Evolutionary conservation across 35 echinoderm and acorn worm genomes (phyloP).

Genomic region (Apostichopus parvimensis): DNA sequence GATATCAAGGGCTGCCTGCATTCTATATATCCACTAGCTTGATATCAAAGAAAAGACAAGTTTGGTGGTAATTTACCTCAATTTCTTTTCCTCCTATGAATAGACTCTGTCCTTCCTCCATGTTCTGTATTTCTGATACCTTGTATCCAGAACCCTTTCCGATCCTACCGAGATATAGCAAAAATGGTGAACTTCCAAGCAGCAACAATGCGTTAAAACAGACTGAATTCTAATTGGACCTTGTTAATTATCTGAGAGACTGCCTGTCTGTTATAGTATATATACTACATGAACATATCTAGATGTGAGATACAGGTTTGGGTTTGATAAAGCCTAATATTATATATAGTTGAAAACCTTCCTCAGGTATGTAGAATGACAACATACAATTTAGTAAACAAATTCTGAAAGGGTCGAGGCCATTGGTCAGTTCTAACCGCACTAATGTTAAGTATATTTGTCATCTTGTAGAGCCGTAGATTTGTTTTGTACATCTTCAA

Average conservation of each 20-base stretch:
- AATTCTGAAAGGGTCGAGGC: neutral
- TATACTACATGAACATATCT: neutral
- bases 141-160: conserved; percentile 89
- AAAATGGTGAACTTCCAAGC: neutral
- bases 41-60: neutral
- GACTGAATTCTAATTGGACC: neutral
- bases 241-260: no score
- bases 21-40: neutral
- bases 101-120: conserved; percentile 86
- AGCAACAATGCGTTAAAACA: neutral
- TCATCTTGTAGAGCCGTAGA: no score
- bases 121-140: conserved; percentile 66
- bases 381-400: no score
- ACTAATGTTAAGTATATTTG: no score
- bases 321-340: no score
- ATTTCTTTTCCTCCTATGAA: conserved; percentile 96
- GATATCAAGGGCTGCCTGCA: neutral
- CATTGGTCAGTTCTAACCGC: no score
- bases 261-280: no score
- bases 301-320: neutral
- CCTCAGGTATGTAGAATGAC: no score
- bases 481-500: no score
- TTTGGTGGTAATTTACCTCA: conserved; percentile 65
- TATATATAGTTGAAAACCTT: no score
- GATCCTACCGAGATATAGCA: conserved; percentile 51